phyloP scores from a whole-genome alignment of 2,888 invertebrate genomes.

The Nomada flava region DNA sequence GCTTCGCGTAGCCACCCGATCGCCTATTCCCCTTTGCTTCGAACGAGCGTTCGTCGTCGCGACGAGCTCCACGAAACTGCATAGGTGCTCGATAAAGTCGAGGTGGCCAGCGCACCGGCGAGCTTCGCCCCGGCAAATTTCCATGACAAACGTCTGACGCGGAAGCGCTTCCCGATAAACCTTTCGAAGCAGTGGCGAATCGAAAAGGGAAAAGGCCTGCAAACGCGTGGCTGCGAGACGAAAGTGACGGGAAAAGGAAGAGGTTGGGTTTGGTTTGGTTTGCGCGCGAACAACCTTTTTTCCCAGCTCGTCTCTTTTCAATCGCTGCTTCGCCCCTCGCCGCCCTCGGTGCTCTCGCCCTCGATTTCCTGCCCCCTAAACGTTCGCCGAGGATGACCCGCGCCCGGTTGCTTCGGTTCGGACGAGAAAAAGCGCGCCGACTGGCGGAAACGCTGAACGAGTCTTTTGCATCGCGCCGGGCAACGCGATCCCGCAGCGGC shows the following conservation, averaged over 20 bases:
- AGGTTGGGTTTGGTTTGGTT: no score
- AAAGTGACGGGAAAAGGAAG: neutral
- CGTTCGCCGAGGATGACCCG: conserved; percentile 1
- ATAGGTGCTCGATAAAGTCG: conserved; percentile 4
- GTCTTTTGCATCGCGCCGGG: no score
- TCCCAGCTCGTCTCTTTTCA: neutral
- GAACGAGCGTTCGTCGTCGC: no score
- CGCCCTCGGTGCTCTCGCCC: conserved; percentile 11
- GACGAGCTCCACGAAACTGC: no score
- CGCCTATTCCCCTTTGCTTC: no score
- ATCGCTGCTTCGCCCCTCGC: conserved; percentile 39
- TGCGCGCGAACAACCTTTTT: no score
- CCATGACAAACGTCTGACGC: conserved; percentile 36
- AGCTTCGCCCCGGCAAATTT: conserved; percentile 11
- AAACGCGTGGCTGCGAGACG: conserved; percentile 38
- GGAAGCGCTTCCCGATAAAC: conserved; percentile 21
- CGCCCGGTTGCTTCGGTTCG: no score
- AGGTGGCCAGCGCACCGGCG: neutral
- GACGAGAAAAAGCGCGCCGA: no score
- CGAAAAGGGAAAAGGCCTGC: conserved; percentile 42
- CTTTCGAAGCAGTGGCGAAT: conserved; percentile 16
- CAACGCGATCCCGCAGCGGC: no score
- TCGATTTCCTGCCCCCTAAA: conserved; percentile 34
- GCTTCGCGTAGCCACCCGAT: no score
- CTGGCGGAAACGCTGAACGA: neutral